Percentiles rank a stretch among this genome's conserved stretches.
Evolutionary conservation across 2,797 vertebrate genomes (phyloP).

Genomic region (Melanotaenia maccullochi): DNA sequence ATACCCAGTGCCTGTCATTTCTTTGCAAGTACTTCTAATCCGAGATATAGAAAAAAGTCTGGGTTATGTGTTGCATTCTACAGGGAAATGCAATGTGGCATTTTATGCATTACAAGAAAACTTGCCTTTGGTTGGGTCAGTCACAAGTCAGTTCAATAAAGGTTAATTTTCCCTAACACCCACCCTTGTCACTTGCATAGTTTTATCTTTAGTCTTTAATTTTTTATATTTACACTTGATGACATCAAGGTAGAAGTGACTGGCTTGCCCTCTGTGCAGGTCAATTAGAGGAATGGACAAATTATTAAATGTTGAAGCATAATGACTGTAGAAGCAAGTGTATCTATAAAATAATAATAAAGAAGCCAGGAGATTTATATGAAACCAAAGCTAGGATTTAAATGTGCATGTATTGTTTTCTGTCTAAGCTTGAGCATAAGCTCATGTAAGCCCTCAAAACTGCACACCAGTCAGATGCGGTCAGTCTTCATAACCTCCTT

Average conservation of each 20-base stretch:
- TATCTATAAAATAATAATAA: background rate
- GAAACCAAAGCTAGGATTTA: too few species aligned
- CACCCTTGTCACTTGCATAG: slow-evolving; percentile 3
- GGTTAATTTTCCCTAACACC: slow-evolving; percentile 17
- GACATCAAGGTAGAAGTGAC: slow-evolving; percentile 33
- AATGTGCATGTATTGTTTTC: background rate
- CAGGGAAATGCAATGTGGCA: background rate
- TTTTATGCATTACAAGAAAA: slow-evolving; percentile 14
- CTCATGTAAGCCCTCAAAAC: too few species aligned
- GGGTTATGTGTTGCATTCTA: too few species aligned
- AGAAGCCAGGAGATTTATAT: background rate
- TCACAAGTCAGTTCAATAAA: slow-evolving; percentile 23
- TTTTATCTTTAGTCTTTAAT: slow-evolving; percentile 50
- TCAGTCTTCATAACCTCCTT: background rate
- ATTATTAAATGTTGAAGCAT: background rate
- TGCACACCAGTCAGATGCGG: background rate
- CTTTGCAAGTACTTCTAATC: background rate
- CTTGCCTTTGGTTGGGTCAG: background rate
- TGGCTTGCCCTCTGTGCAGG: background rate
- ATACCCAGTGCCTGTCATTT: too few species aligned
- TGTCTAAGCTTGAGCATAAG: background rate
- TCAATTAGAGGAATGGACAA: slow-evolving; percentile 12
- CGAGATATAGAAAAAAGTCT: background rate
- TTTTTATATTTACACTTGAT: slow-evolving; percentile 39
- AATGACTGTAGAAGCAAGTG: background rate